Conservation (phyloP, 2,888 invertebrate species). For the Catotricha subobsoleta region DNA sequence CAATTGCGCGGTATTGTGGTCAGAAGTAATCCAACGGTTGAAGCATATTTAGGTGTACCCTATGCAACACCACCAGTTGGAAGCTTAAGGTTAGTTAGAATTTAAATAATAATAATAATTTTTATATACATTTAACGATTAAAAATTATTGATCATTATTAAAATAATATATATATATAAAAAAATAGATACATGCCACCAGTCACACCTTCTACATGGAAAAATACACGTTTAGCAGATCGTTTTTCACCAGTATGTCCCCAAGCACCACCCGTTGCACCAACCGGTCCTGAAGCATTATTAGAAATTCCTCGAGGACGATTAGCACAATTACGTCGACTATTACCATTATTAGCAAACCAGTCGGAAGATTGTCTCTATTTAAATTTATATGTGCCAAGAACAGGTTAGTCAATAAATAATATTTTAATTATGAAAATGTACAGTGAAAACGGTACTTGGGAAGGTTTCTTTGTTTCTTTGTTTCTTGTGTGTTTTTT, state of each 20-base stretch:
- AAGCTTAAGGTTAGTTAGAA: constrained; percentile 49
- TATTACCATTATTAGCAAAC: constrained; percentile 68
- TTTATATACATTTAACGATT: too few relatives aligned
- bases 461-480: too few relatives aligned
- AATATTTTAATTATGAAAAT: too few relatives aligned
- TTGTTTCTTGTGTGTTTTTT: neutral
- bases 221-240: constrained; percentile 60
- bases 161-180: neutral
- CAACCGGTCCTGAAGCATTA: constrained; percentile 35
- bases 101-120: neutral
- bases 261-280: constrained; percentile 49
- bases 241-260: constrained; percentile 75
- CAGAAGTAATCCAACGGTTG: constrained; percentile 59
- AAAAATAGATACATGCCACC: constrained; percentile 73
- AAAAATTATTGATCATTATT: too few relatives aligned
- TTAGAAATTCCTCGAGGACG: constrained; percentile 65
- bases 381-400: constrained; percentile 89
- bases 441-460: too few relatives aligned
- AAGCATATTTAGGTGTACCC: constrained; percentile 83
- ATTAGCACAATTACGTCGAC: constrained; percentile 64
- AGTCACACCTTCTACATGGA: constrained; percentile 80
- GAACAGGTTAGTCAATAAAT: constrained; percentile 32
- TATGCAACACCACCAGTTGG: constrained; percentile 86
- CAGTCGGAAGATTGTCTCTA: constrained; percentile 97
- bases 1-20: constrained; percentile 69